A percentile compares a stretch with the other conserved stretches of the same genome.
Conservation (phyloP, 2,888 invertebrate genomes). For the Geotrupes spiniger region DNA sequence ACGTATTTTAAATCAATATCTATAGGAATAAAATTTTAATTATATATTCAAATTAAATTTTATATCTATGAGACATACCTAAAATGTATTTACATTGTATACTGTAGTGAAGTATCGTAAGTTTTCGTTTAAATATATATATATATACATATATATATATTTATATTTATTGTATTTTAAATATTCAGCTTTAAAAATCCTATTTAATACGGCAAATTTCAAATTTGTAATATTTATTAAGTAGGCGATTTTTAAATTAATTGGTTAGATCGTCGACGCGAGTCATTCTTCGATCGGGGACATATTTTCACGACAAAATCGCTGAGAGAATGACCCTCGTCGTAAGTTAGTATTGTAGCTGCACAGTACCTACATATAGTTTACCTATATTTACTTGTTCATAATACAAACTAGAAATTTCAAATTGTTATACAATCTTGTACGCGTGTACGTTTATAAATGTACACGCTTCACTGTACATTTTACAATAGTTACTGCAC, state of each 20-base stretch:
- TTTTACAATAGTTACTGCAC: slow-evolving; percentile 33
- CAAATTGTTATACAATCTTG: slow-evolving; percentile 29
- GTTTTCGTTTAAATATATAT: slow-evolving; percentile 17
- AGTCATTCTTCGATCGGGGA: slow-evolving; percentile 20
- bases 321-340: slow-evolving; percentile 22
- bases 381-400: slow-evolving; percentile 31
- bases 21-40: slow-evolving; percentile 34
- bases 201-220: slow-evolving; percentile 31
- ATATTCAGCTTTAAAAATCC: slow-evolving; percentile 31
- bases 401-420: slow-evolving; percentile 30
- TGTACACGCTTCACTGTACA: slow-evolving; percentile 23
- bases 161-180: slow-evolving; percentile 28
- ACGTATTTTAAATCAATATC: slow-evolving; percentile 36
- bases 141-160: too few species aligned
- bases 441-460: slow-evolving; percentile 20
- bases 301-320: background rate
- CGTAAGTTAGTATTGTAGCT: slow-evolving; percentile 29
- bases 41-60: slow-evolving; percentile 36
- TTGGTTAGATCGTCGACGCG: slow-evolving; percentile 17
- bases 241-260: slow-evolving; percentile 29
- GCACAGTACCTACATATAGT: slow-evolving; percentile 35
- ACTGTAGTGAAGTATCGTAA: slow-evolving; percentile 18
- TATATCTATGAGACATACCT: slow-evolving; percentile 34
- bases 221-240: slow-evolving; percentile 30
- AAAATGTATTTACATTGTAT: slow-evolving; percentile 29